phyloP scores from a whole-genome alignment of 2,113 vertebrate genomes.

The Caranx ignobilis region DNA sequence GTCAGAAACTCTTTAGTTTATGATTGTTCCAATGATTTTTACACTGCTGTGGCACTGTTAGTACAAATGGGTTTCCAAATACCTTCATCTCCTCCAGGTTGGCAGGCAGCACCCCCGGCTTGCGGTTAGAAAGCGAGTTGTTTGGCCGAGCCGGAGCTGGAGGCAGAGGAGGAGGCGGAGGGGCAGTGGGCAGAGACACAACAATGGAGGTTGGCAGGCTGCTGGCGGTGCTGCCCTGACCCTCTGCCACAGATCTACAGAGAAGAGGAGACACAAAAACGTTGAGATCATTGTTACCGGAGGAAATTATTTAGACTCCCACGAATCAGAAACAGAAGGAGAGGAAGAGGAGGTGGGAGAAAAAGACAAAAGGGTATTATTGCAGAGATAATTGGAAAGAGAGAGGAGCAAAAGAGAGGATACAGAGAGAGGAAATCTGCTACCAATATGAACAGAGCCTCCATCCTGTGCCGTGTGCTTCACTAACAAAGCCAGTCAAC shows the following conservation, averaged over 20 bases:
- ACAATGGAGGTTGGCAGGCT: slow-evolving; percentile 83
- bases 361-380: slow-evolving; percentile 15
- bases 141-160: slow-evolving; percentile 77
- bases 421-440: slow-evolving; percentile 35
- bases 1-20: neutral
- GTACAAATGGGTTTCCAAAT: slow-evolving; percentile 6
- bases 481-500: slow-evolving; percentile 53
- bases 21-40: neutral
- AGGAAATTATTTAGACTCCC: neutral
- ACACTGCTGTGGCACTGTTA: neutral
- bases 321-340: slow-evolving; percentile 19
- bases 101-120: slow-evolving; percentile 91
- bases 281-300: slow-evolving; percentile 10
- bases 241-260: slow-evolving; percentile 89
- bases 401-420: slow-evolving; percentile 23
- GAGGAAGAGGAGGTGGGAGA: slow-evolving; percentile 23
- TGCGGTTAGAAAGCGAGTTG: slow-evolving; percentile 84
- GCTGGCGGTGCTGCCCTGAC: slow-evolving; percentile 83
- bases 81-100: slow-evolving; percentile 99
- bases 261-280: slow-evolving; percentile 42
- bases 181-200: slow-evolving; percentile 81
- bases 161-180: slow-evolving; percentile 64
- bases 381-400: slow-evolving; percentile 39
- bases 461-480: slow-evolving; percentile 41
- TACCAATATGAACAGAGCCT: slow-evolving; percentile 20